A percentile compares a stretch with the other conserved stretches of the same genome.
phyloP scores from a whole-genome alignment of 2,797 vertebrate species.

The Diglossa cyanea region DNA sequence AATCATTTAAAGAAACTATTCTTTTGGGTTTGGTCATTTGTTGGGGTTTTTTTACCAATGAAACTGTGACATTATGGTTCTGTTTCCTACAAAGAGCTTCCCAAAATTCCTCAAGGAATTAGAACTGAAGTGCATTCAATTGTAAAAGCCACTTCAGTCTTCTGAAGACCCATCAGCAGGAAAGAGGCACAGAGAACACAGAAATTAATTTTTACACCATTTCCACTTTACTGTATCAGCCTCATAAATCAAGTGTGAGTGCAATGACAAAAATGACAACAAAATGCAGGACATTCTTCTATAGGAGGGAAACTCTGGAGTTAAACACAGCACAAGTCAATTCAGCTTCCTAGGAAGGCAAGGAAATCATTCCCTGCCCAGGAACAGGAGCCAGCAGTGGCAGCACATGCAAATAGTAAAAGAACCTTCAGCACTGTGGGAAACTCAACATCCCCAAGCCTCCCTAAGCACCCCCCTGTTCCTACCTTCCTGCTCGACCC shows the following conservation, averaged over 20 bases:
- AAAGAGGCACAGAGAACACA: neutral
- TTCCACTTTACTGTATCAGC: neutral
- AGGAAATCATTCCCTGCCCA: neutral
- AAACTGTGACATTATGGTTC: neutral
- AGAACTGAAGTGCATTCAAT: neutral
- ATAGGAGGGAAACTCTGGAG: neutral
- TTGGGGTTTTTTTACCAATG: neutral
- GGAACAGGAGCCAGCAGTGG: neutral
- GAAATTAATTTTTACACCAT: neutral
- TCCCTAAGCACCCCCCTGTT: neutral
- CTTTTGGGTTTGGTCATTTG: neutral
- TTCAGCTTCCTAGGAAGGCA: neutral
- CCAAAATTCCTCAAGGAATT: neutral
- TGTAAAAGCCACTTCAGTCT: neutral
- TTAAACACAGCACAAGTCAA: neutral
- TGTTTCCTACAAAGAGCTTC: neutral
- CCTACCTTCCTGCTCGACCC: slow-evolving; percentile 93
- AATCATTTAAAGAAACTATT: neutral
- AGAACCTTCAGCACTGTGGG: neutral
- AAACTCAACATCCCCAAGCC: neutral
- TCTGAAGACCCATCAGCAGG: neutral
- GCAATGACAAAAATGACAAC: neutral
- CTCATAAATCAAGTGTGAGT: neutral
- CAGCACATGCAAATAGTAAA: fast-evolving
- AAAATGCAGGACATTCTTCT: neutral